Evolutionary conservation across 2,797 vertebrate genomes (phyloP), one percentile per base, ranked within the genome.

Genomic region (Protonibea diacanthus): DNA sequence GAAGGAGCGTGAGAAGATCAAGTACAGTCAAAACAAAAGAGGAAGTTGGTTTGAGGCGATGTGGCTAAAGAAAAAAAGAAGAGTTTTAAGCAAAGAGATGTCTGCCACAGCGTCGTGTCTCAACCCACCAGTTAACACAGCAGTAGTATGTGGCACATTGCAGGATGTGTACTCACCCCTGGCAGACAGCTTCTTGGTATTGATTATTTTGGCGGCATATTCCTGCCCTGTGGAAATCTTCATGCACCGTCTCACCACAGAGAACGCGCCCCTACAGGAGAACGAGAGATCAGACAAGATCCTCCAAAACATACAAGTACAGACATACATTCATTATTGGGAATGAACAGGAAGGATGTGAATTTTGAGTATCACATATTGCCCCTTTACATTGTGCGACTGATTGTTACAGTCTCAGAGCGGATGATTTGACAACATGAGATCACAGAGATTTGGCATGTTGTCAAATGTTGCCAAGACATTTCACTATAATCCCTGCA

Each of bases 111-210:
- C 47, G 3, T 20, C 55, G 40, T 3, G 25, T 38, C 2, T 18
- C 5, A 9, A 6, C 1, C 18, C 7, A 1, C 3, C 17, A 51
- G 27, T 14, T 23, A 6, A 52, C 48, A 25, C 9, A 27, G 29
- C 25, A 49, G 0, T 20, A 17, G 40, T 33, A 17, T 2, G 20
- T 5, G 15, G 44, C 66, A 44, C 17, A 11, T 3, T 13, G 3
- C 51, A 58, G 20, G 2, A 13, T 17, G 61, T 47, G 63, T 89
- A 96, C 97, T 93, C 95, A 99, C 98, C 98, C 88, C 98, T 93
- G 81, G 98, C 97, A 27, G 98, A 99, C 40, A 99, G 93, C 95
- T 99, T 99, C 95, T 99, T 99, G 91, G 98, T 99, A 91, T 99
- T 98, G 95, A 99, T 99, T 75, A 99, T 98, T 95, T 99, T 99